A percentile compares a stretch with the other conserved stretches of the same genome.
Conservation (phyloP, 2,888 invertebrate genomes). For the Helleia helle region DNA sequence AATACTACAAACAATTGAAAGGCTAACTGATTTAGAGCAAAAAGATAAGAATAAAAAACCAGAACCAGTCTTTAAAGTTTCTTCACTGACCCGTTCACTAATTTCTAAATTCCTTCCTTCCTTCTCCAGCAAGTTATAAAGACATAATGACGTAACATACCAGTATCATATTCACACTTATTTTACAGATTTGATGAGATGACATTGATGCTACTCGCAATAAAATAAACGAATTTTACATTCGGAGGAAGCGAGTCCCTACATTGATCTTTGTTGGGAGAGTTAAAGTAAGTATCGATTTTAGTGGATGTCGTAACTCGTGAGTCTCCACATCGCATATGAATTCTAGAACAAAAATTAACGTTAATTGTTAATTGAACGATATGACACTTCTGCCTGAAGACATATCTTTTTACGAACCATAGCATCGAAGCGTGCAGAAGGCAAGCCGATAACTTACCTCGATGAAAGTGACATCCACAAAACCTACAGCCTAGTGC, state of each 20-base stretch:
- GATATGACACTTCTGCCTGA: conserved; percentile 23
- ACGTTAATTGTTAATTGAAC: conserved; percentile 21
- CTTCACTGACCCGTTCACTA: no score
- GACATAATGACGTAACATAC: no score
- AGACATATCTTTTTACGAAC: conserved; percentile 20
- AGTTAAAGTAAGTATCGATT: conserved; percentile 10
- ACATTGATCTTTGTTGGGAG: no score
- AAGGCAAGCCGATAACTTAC: conserved; percentile 22
- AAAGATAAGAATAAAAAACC: no score
- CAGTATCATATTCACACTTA: no score
- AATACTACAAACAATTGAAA: no score
- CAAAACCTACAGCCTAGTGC: conserved; percentile 24
- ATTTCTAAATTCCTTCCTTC: no score
- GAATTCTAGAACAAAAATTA: conserved; percentile 22
- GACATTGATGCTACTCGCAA: conserved; percentile 16
- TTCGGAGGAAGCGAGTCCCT: conserved; percentile 14
- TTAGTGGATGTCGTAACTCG: conserved; percentile 7
- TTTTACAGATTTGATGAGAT: no score
- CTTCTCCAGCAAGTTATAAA: no score
- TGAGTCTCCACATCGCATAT: conserved; percentile 4
- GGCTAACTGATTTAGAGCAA: no score
- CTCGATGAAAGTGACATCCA: conserved; percentile 24
- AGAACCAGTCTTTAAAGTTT: no score
- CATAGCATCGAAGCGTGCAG: conserved; percentile 15
- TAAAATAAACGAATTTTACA: conserved; percentile 18